These are phyloP conservation scores for Cairina moschata DNA, from an alignment of 2,113 vertebrate species.

Conservation along the genomic window DNA sequence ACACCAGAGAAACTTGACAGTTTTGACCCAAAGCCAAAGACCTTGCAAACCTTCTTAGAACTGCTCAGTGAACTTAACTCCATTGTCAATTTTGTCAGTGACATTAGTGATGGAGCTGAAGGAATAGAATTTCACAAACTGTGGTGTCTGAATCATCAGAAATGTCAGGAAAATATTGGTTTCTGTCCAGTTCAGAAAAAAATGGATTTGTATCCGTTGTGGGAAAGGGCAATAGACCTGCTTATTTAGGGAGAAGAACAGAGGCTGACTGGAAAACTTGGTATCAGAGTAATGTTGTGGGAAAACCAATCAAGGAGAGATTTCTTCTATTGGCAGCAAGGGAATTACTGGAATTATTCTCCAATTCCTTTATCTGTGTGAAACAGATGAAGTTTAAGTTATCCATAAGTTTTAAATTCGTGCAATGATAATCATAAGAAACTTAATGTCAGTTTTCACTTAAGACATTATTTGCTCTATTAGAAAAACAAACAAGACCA, in stretches of 20 bases:
- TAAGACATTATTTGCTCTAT: not conserved
- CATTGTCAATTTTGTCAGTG: not conserved
- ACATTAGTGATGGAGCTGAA: not conserved
- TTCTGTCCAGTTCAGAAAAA: not conserved
- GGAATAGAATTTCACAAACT: not conserved
- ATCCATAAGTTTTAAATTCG: not conserved
- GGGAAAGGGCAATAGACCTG: not conserved
- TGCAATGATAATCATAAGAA: not conserved
- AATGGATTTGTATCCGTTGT: not conserved
- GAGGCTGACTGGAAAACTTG: not conserved
- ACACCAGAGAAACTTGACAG: not conserved
- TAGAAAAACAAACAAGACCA: not conserved
- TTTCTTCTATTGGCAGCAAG: not conserved
- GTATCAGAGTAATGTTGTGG: not conserved
- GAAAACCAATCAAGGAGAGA: not conserved
- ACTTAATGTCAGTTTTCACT: not conserved
- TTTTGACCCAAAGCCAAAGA: constrained; percentile 28
- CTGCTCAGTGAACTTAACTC: not conserved
- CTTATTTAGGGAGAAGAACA: not conserved
- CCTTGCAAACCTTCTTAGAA: not conserved
- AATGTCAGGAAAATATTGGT: not conserved
- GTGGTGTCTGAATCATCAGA: not conserved
- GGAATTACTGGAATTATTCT: not conserved
- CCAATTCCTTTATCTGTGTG: not conserved
- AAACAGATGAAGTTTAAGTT: not conserved